phyloP scores from a whole-genome alignment of 1,140 invertebrate species.

The Aleiodes sp. region DNA sequence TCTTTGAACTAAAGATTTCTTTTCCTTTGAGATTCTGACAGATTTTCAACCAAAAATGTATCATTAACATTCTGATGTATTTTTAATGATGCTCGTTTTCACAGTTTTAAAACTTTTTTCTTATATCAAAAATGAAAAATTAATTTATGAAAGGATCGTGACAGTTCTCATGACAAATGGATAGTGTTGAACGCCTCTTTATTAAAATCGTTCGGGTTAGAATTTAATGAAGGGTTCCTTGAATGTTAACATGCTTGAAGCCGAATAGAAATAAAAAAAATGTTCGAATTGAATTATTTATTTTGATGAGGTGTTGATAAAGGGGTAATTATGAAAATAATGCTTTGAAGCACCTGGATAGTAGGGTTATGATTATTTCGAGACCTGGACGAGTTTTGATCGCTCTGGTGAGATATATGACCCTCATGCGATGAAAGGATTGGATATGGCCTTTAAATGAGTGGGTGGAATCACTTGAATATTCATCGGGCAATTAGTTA shows the following conservation, averaged over 20 bases:
- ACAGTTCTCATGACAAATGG: neutral
- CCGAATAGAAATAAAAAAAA: neutral
- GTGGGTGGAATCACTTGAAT: neutral
- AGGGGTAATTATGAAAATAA: slow-evolving; percentile 5
- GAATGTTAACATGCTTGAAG: neutral
- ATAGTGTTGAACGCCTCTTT: neutral
- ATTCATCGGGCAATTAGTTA: neutral
- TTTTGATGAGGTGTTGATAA: slow-evolving; percentile 9
- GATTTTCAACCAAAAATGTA: neutral
- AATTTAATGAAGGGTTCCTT: slow-evolving; percentile 1
- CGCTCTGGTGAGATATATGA: neutral
- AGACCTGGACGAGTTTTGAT: neutral
- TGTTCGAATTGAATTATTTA: slow-evolving; percentile 12
- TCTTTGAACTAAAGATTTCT: too few relatives aligned
- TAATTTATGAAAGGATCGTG: neutral
- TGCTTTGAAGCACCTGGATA: neutral
- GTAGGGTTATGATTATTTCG: neutral
- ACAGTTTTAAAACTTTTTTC: neutral
- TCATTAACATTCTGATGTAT: neutral
- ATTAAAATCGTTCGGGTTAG: neutral
- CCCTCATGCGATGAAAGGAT: slow-evolving; percentile 3
- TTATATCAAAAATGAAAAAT: neutral
- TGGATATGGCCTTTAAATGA: neutral
- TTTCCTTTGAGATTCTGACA: too few relatives aligned
- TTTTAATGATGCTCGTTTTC: neutral